Evolutionary conservation across 2,797 vertebrate species (phyloP).

Genomic region (Etheostoma perlongum): DNA sequence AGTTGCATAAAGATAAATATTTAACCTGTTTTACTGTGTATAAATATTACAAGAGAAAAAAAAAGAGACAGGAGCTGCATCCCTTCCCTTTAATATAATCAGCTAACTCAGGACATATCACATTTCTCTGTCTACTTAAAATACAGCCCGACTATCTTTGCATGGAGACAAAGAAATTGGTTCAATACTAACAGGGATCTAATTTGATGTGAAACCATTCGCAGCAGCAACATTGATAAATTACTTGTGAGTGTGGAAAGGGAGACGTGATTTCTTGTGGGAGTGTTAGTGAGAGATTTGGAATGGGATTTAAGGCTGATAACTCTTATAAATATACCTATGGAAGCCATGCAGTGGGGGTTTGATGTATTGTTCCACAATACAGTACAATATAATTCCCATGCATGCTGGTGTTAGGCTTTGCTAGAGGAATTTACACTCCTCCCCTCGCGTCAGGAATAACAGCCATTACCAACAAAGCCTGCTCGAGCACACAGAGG

Average conservation of each 20-base stretch:
- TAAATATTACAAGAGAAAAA: slow-evolving; percentile 6
- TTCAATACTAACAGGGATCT: slow-evolving; percentile 65
- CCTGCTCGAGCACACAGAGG: slow-evolving; percentile 78
- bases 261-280: slow-evolving; percentile 49
- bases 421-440: slow-evolving; percentile 79
- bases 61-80: slow-evolving; percentile 15
- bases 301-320: slow-evolving; percentile 46
- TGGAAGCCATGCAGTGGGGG: slow-evolving; percentile 22
- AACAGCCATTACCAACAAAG: slow-evolving; percentile 86
- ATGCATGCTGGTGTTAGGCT: slow-evolving; percentile 64
- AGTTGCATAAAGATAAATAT: slow-evolving; percentile 6
- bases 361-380: slow-evolving; percentile 61
- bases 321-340: slow-evolving; percentile 61
- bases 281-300: slow-evolving; percentile 37
- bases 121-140: slow-evolving; percentile 56
- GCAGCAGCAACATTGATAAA: slow-evolving; percentile 55
- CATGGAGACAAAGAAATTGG: slow-evolving; percentile 58
- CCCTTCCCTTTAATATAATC: slow-evolving; percentile 19
- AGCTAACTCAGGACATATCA: slow-evolving; percentile 34
- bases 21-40: slow-evolving; percentile 7
- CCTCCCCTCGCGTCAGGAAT: slow-evolving; percentile 80
- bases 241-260: slow-evolving; percentile 45
- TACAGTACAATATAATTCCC: slow-evolving; percentile 70
- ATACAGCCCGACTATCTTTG: slow-evolving; percentile 28
- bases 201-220: slow-evolving; percentile 64